phyloP scores from a whole-genome alignment of 2,113 vertebrate species.

The Vulpes lagopus region DNA sequence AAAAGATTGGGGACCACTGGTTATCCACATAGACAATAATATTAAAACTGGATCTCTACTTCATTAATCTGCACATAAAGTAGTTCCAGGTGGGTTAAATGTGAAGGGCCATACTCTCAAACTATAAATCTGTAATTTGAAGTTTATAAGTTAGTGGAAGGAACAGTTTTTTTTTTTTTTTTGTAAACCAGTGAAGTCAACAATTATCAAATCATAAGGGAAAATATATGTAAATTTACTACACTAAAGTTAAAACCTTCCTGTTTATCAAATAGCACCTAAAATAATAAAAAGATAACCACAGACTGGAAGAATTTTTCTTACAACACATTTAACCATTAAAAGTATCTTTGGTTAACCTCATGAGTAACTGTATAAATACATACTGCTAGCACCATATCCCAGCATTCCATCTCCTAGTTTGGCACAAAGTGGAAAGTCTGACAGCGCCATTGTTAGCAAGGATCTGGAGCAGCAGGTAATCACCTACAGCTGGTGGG shows the following conservation, averaged over 20 bases:
- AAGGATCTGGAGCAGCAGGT: not conserved
- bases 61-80: not conserved
- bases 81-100: not conserved
- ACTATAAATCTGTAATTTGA: not conserved
- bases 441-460: not conserved
- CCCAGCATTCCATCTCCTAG: not conserved
- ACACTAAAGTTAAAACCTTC: slow-evolving; percentile 8
- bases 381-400: not conserved
- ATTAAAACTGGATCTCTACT: not conserved
- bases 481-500: not conserved
- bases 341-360: not conserved
- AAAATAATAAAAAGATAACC: not conserved
- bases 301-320: not conserved
- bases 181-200: not conserved
- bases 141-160: not conserved
- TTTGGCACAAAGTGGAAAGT: not conserved
- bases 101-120: not conserved
- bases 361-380: not conserved
- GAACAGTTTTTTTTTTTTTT: not conserved
- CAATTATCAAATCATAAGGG: not conserved
- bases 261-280: not conserved
- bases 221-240: not conserved
- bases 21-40: not conserved
- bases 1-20: not conserved
- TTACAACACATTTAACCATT: not conserved